These are phyloP conservation scores for Parelbella ahira DNA, from an alignment of 2,888 invertebrate genomes.

Conservation along the genomic window DNA sequence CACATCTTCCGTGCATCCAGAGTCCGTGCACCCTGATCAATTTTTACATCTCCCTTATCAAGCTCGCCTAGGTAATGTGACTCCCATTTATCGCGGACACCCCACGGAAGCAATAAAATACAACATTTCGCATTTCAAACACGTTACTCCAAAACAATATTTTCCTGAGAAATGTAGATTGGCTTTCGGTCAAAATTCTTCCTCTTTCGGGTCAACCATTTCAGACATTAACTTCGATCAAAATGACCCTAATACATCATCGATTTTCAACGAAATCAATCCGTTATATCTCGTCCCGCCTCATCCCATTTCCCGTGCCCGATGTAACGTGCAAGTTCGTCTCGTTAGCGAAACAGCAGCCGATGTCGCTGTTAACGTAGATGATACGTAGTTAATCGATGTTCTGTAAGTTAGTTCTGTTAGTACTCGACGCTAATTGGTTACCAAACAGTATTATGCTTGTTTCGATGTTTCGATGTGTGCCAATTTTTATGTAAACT, in stretches of 20 bases:
- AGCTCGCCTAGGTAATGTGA: too few relatives aligned
- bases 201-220: not conserved
- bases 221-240: too few relatives aligned
- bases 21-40: slow-evolving; percentile 1
- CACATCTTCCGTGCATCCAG: slow-evolving; percentile 9
- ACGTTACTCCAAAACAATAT: slow-evolving; percentile 11
- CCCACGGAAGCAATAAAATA: slow-evolving; percentile 2
- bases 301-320: slow-evolving; percentile 6
- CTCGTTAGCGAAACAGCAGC: slow-evolving; percentile 41
- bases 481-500: slow-evolving; percentile 13
- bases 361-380: slow-evolving; percentile 30
- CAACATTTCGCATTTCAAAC: slow-evolving; percentile 5
- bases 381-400: slow-evolving; percentile 22
- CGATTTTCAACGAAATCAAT: slow-evolving; percentile 1
- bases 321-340: slow-evolving; percentile 38
- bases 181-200: not conserved
- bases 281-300: slow-evolving; percentile 7
- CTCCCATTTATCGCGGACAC: slow-evolving; percentile 3
- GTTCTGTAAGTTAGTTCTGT: slow-evolving; percentile 13
- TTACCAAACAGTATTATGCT: slow-evolving; percentile 26
- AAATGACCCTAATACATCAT: too few relatives aligned
- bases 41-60: slow-evolving; percentile 1
- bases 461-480: slow-evolving; percentile 17
- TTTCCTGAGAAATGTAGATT: slow-evolving; percentile 19
- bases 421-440: slow-evolving; percentile 22